phyloP scores from a whole-genome alignment of 2,797 vertebrate genomes.

The Chaetodon trifasciatus region DNA sequence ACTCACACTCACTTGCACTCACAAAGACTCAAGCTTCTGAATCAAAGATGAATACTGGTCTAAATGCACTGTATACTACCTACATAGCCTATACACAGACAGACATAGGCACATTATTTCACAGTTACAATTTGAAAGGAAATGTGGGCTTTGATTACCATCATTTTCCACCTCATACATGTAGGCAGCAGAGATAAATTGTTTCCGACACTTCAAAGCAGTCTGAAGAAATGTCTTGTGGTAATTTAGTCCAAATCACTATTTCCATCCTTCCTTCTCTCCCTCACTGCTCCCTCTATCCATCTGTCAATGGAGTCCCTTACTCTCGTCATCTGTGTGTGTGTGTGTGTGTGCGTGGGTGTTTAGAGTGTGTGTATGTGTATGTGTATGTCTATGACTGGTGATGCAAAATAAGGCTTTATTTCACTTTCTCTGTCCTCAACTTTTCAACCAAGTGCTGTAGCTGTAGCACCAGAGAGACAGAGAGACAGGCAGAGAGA shows the following conservation, averaged over 20 bases:
- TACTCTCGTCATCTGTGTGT: slow-evolving; percentile 23
- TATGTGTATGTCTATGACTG: background rate
- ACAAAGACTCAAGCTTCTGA: slow-evolving; percentile 18
- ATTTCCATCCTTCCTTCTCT: slow-evolving; percentile 21
- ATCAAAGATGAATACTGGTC: slow-evolving; percentile 4
- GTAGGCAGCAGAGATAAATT: slow-evolving; percentile 17
- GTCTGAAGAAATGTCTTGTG: slow-evolving; percentile 34
- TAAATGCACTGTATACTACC: slow-evolving; percentile 7
- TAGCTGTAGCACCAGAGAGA: slow-evolving; percentile 12
- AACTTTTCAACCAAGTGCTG: slow-evolving; percentile 15
- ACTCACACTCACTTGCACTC: slow-evolving; percentile 11
- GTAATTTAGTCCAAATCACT: slow-evolving; percentile 33
- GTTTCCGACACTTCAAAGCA: slow-evolving; percentile 25
- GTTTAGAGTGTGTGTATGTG: slow-evolving; percentile 8
- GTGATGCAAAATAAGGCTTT: slow-evolving; percentile 23
- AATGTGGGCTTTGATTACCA: slow-evolving; percentile 22
- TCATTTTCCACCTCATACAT: slow-evolving; percentile 22
- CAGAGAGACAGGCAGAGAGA: slow-evolving; percentile 20
- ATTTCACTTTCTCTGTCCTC: slow-evolving; percentile 13
- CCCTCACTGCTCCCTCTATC: slow-evolving; percentile 23
- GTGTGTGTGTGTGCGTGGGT: slow-evolving; percentile 2
- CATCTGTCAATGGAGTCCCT: slow-evolving; percentile 51
- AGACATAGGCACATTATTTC: slow-evolving; percentile 13
- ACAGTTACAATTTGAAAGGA: slow-evolving; percentile 28
- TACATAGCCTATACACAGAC: background rate